phyloP scores from a whole-genome alignment of 2,797 vertebrate genomes.

The Macroramphosus scolopax region DNA sequence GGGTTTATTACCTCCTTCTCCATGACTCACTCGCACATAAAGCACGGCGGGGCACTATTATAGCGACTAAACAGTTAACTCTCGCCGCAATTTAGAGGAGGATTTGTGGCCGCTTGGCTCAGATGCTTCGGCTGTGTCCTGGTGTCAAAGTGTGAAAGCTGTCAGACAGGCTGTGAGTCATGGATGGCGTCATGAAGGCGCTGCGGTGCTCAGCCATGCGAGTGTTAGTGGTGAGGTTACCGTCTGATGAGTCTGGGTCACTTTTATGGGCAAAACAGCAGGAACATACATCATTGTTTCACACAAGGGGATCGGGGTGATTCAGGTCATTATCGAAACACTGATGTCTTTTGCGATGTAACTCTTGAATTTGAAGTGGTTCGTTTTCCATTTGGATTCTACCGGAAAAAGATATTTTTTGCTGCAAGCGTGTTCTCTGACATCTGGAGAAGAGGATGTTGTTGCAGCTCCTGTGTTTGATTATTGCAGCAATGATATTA shows the following conservation, averaged over 20 bases:
- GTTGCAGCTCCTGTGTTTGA: too few species aligned
- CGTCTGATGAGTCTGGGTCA: constrained; percentile 25
- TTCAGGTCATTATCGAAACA: too few species aligned
- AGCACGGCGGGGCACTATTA: constrained; percentile 31
- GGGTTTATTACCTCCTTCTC: constrained; percentile 12
- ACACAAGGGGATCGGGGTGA: too few species aligned
- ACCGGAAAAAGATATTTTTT: too few species aligned
- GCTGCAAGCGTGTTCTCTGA: too few species aligned
- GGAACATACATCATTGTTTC: neutral
- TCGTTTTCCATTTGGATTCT: too few species aligned
- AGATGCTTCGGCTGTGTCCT: constrained; percentile 9
- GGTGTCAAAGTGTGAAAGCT: constrained; percentile 49
- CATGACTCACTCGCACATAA: constrained; percentile 50
- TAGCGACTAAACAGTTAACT: constrained; percentile 16
- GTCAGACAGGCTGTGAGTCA: constrained; percentile 57
- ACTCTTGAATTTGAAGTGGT: too few species aligned
- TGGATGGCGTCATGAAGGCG: constrained; percentile 43
- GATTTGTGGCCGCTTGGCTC: constrained; percentile 39
- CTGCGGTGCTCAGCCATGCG: constrained; percentile 30
- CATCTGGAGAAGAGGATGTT: too few species aligned
- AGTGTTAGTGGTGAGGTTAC: constrained; percentile 22
- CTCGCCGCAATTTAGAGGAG: constrained; percentile 10
- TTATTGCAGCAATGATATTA: too few species aligned
- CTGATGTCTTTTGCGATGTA: too few species aligned
- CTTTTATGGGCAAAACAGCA: constrained; percentile 43